Percentiles rank a stretch among this genome's conserved stretches.
Conservation (phyloP, 1,140 invertebrate genomes). For the Sitophilus oryzae region DNA sequence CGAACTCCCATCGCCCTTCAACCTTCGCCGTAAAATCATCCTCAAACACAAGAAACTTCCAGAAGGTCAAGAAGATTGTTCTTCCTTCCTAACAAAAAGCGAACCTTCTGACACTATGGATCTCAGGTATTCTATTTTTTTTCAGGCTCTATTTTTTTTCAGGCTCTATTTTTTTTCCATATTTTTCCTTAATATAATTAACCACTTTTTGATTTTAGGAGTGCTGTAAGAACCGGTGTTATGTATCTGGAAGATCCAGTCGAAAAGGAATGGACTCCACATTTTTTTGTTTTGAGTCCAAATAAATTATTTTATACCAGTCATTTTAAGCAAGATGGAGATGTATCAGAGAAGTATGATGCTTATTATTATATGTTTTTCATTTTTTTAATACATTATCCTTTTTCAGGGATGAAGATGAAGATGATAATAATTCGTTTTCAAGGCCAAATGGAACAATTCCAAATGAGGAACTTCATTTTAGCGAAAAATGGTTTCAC, state of each 20-base stretch:
- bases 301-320: slow-evolving; percentile 79
- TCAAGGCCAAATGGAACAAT: slow-evolving; percentile 42
- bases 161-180: no score
- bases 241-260: slow-evolving; percentile 85
- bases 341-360: slow-evolving; percentile 28
- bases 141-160: no score
- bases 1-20: slow-evolving; percentile 80
- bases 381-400: neutral
- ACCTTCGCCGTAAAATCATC: slow-evolving; percentile 71
- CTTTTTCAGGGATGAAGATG: slow-evolving; percentile 42
- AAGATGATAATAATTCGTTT: slow-evolving; percentile 41
- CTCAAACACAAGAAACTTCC: slow-evolving; percentile 93
- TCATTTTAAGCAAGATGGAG: slow-evolving; percentile 42
- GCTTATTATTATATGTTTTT: neutral
- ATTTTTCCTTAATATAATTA: slow-evolving; percentile 57
- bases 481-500: slow-evolving; percentile 94
- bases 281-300: slow-evolving; percentile 91
- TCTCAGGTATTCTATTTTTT: slow-evolving; percentile 34
- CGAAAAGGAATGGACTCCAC: slow-evolving; percentile 86
- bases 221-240: slow-evolving; percentile 87
- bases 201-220: slow-evolving; percentile 79
- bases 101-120: slow-evolving; percentile 25
- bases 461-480: slow-evolving; percentile 83
- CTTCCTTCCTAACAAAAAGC: slow-evolving; percentile 15
- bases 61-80: slow-evolving; percentile 70